Evolutionary conservation across 2,797 vertebrate genomes (phyloP).

Genomic region (Lacerta bilineata): DNA sequence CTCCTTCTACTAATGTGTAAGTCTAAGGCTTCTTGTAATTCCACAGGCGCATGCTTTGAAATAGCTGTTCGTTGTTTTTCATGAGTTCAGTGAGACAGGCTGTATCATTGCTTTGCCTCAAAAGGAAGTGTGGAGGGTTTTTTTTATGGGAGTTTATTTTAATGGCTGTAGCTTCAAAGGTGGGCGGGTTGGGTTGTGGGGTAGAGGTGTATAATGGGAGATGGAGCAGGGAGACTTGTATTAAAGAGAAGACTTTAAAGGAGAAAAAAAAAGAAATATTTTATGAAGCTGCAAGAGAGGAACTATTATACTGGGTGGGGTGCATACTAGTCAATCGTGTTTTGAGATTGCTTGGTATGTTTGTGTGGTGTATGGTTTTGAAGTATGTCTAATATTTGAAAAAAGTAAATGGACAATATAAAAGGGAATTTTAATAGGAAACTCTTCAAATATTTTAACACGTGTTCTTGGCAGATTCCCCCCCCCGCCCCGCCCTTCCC

Average conservation of each 20-base stretch:
- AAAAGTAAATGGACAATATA: slow-evolving; percentile 68
- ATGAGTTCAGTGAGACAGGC: slow-evolving; percentile 9
- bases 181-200: slow-evolving; percentile 60
- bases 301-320: slow-evolving; percentile 59
- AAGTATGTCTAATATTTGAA: slow-evolving; percentile 64
- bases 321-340: slow-evolving; percentile 66
- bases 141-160: slow-evolving; percentile 65
- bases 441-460: slow-evolving; percentile 73
- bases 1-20: slow-evolving; percentile 46
- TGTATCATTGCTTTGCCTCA: slow-evolving; percentile 66
- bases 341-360: slow-evolving; percentile 64
- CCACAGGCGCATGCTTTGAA: slow-evolving; percentile 67
- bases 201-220: slow-evolving; percentile 58
- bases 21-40: slow-evolving; percentile 70
- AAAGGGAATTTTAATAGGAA: slow-evolving; percentile 77
- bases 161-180: slow-evolving; percentile 67
- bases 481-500: slow-evolving; percentile 17
- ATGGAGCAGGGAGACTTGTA: slow-evolving; percentile 53
- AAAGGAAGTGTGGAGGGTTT: slow-evolving; percentile 45
- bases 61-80: slow-evolving; percentile 70
- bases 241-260: slow-evolving; percentile 46
- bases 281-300: slow-evolving; percentile 60
- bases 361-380: slow-evolving; percentile 41
- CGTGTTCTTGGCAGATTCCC: slow-evolving; percentile 66
- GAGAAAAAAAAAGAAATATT: slow-evolving; percentile 42